These are phyloP conservation scores for Pseudopipra pipra DNA, from an alignment of 2,113 vertebrate genomes.

Conservation along the genomic window DNA sequence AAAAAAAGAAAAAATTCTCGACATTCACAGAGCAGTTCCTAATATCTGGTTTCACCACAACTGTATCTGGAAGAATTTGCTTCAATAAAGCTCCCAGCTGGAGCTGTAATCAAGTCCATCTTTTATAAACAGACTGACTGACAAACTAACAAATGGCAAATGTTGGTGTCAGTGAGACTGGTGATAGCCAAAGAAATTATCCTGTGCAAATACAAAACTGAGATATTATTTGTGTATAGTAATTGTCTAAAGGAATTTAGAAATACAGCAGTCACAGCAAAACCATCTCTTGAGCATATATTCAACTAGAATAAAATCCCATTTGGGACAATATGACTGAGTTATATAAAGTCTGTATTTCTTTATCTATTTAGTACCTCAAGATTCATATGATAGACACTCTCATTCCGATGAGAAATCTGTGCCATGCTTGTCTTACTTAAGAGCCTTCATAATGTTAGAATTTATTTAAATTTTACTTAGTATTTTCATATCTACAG, in stretches of 20 bases:
- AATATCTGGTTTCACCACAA: conserved; percentile 8
- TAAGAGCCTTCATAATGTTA: neutral
- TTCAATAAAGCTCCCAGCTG: conserved; percentile 40
- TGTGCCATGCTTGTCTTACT: neutral
- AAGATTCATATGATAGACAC: neutral
- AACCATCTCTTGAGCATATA: neutral
- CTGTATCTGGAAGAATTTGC: conserved; percentile 12
- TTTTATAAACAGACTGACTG: neutral
- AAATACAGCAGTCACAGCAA: neutral
- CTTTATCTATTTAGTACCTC: neutral
- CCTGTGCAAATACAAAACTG: neutral
- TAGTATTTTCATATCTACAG: neutral
- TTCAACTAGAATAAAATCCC: neutral
- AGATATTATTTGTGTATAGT: neutral
- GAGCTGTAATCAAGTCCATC: conserved; percentile 24
- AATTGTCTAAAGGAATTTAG: neutral
- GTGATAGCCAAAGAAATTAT: conserved; percentile 10
- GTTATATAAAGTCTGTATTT: neutral
- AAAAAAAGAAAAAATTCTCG: neutral
- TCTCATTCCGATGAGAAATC: neutral
- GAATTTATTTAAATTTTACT: neutral
- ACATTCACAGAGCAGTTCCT: neutral
- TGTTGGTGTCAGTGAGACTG: neutral
- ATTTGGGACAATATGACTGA: neutral
- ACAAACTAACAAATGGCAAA: conserved; percentile 44